Percentiles rank a stretch among this genome's conserved stretches.
These are phyloP conservation scores for Cataglyphis hispanica DNA, from an alignment of 1,140 invertebrate genomes.

Conservation along the genomic window DNA sequence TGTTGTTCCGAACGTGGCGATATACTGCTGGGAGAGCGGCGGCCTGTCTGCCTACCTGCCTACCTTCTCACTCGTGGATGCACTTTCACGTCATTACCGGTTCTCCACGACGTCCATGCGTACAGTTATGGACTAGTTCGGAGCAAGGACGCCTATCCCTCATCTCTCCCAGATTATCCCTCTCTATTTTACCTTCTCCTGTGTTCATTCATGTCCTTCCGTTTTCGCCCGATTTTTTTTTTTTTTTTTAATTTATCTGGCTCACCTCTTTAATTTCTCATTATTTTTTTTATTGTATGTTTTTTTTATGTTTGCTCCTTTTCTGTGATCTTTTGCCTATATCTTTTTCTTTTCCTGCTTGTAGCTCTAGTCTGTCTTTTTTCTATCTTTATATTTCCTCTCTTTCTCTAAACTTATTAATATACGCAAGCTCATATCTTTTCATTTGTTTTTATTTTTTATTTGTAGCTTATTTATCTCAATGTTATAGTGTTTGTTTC, in stretches of 20 bases:
- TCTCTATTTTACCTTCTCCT: neutral
- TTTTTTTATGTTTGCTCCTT: neutral
- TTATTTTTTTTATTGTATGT: neutral
- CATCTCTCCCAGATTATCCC: neutral
- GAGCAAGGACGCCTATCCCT: constrained; percentile 47
- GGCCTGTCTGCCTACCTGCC: constrained; percentile 11
- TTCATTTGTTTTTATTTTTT: neutral
- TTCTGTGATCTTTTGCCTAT: neutral
- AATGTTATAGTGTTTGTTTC: too few relatives aligned
- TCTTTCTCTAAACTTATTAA: neutral
- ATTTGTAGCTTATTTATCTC: neutral
- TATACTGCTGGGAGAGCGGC: constrained; percentile 62
- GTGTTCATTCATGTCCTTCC: neutral
- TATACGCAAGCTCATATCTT: neutral
- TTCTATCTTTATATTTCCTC: neutral
- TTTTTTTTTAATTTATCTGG: neutral
- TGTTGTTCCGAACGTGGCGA: constrained; percentile 66
- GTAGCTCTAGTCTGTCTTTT: neutral
- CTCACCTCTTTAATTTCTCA: neutral
- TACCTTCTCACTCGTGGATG: constrained; percentile 75
- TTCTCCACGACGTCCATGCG: constrained; percentile 62
- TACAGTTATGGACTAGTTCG: constrained; percentile 45
- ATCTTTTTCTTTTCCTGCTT: neutral
- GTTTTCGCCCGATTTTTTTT: neutral
- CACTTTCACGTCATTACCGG: constrained; percentile 83